A percentile compares a stretch with the other conserved stretches of the same genome.
phyloP scores from a whole-genome alignment of 1,140 invertebrate genomes.

The Trichonephila clavata region DNA sequence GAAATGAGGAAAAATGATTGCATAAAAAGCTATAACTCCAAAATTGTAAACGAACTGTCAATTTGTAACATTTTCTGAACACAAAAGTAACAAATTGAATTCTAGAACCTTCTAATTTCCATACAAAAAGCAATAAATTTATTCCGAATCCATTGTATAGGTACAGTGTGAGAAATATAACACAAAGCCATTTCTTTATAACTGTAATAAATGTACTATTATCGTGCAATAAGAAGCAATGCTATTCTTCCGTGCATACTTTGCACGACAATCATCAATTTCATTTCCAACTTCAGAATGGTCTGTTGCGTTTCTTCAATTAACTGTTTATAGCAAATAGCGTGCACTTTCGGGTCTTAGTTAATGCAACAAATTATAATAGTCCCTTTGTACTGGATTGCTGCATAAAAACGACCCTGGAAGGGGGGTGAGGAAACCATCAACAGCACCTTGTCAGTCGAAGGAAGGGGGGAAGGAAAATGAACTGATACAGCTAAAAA shows the following conservation, averaged over 20 bases:
- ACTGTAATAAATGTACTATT: not conserved
- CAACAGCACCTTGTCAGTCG: not conserved
- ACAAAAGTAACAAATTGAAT: too few relatives aligned
- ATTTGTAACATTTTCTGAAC: too few relatives aligned
- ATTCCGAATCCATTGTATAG: not conserved
- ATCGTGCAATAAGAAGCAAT: too few relatives aligned
- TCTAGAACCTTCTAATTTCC: not conserved
- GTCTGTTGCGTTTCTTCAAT: slow-evolving; percentile 58
- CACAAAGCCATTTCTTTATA: not conserved
- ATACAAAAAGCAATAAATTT: not conserved
- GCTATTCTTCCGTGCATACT: slow-evolving; percentile 8
- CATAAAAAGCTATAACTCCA: too few relatives aligned
- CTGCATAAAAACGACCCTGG: not conserved
- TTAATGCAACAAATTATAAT: slow-evolving; percentile 66
- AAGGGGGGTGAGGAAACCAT: not conserved
- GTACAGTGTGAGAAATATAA: not conserved
- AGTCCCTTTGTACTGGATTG: not conserved
- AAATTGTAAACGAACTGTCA: too few relatives aligned
- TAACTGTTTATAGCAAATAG: slow-evolving; percentile 62
- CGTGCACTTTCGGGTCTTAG: slow-evolving; percentile 34
- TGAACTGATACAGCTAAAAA: slow-evolving; percentile 21
- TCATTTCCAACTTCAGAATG: slow-evolving; percentile 27
- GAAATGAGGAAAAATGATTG: too few relatives aligned
- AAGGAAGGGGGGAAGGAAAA: not conserved
- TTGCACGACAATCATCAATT: slow-evolving; percentile 15